phyloP scores from a whole-genome alignment of 2,888 invertebrate genomes.

The Boloria selene region DNA sequence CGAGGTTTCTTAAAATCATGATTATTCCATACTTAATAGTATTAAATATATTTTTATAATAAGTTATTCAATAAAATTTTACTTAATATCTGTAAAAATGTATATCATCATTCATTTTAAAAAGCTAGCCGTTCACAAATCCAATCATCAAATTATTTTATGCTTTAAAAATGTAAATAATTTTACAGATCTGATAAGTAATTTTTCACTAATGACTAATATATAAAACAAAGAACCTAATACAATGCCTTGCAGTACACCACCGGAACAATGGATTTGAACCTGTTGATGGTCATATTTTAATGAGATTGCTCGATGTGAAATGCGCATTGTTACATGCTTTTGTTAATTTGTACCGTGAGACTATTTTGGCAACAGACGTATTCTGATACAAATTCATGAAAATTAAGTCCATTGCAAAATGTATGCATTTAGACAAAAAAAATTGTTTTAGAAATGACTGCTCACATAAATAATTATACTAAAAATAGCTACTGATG shows the following conservation, averaged over 20 bases:
- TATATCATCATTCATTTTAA: too few species aligned
- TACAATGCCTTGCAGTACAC: slow-evolving; percentile 38
- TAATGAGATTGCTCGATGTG: slow-evolving; percentile 31
- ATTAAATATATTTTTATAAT: too few species aligned
- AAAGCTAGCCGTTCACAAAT: background rate
- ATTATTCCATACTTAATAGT: too few species aligned
- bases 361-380: slow-evolving; percentile 23
- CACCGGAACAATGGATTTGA: slow-evolving; percentile 30
- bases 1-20: too few species aligned
- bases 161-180: slow-evolving; percentile 20
- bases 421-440: background rate
- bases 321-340: slow-evolving; percentile 32
- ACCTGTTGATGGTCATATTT: slow-evolving; percentile 32
- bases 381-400: slow-evolving; percentile 6
- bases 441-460: too few species aligned
- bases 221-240: slow-evolving; percentile 37
- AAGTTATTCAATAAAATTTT: too few species aligned
- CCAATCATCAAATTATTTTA: background rate
- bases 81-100: too few species aligned
- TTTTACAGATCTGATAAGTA: slow-evolving; percentile 25
- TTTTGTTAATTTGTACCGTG: slow-evolving; percentile 35
- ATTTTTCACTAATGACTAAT: slow-evolving; percentile 33
- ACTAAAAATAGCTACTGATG: too few species aligned
- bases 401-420: background rate
- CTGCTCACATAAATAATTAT: too few species aligned